Conservation (phyloP, 2,888 invertebrate species). For the Eurois occulta region DNA sequence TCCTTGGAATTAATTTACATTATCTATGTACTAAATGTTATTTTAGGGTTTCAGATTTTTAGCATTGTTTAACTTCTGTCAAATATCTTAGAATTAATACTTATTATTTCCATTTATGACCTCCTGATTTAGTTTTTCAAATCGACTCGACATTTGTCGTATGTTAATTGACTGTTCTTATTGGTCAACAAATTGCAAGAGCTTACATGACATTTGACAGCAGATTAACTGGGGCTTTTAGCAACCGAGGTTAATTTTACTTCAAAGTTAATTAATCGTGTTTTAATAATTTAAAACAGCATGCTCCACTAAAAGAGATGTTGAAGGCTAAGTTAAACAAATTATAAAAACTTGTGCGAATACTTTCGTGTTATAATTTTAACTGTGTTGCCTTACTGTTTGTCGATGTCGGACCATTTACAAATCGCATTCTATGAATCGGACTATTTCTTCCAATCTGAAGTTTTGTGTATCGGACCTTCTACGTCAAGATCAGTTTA, state of each 20-base stretch:
- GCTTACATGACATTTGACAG: conserved; percentile 3
- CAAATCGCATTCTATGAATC: background rate
- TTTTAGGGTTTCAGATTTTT: conserved; percentile 6
- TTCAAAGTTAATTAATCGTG: background rate
- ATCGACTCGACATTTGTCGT: background rate
- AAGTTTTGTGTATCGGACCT: background rate
- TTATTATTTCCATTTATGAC: background rate
- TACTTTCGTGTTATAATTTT: conserved; percentile 3
- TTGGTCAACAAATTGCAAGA: conserved; percentile 12
- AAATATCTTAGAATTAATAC: background rate
- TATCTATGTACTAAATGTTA: conserved; percentile 12
- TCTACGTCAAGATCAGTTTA: conserved; percentile 60
- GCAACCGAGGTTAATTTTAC: conserved; percentile 3
- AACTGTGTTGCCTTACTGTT: conserved; percentile 47
- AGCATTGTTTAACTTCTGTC: background rate
- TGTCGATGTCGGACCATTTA: conserved; percentile 35
- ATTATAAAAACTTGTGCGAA: background rate
- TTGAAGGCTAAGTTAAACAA: background rate
- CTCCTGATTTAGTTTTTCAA: background rate
- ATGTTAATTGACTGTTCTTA: background rate
- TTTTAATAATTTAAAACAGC: background rate
- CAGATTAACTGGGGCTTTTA: background rate
- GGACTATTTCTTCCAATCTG: background rate
- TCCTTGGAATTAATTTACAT: conserved; percentile 6
- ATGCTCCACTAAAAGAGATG: background rate